These are phyloP conservation scores for Apogon talboti DNA, from an alignment of 2,797 vertebrate genomes.

Conservation along the genomic window DNA sequence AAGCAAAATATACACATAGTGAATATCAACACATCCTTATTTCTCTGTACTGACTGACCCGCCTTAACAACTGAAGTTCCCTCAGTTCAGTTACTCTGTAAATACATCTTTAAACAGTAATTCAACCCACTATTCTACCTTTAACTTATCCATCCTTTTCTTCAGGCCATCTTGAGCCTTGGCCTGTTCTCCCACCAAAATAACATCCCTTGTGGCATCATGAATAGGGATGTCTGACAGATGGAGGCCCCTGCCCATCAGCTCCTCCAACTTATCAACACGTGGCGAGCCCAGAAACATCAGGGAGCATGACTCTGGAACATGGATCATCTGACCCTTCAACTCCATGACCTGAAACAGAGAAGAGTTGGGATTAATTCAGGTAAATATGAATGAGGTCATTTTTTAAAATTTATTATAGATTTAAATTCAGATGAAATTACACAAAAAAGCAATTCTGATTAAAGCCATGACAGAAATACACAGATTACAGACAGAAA, in stretches of 20 bases:
- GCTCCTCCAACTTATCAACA: constrained; percentile 96
- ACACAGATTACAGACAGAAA: too few relatives aligned
- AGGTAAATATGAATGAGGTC: too few relatives aligned
- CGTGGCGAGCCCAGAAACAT: constrained; percentile 97
- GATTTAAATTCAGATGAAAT: too few relatives aligned
- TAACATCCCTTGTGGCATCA: constrained; percentile 96
- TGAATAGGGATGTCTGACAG: constrained; percentile 98
- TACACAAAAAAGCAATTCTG: too few relatives aligned
- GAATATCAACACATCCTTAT: neutral
- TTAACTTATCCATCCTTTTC: constrained; percentile 98
- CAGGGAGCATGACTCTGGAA: constrained; percentile 93
- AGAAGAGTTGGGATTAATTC: neutral
- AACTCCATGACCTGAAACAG: constrained; percentile 93
- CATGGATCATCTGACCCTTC: constrained; percentile 98
- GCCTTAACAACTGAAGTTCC: neutral
- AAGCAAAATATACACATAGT: neutral
- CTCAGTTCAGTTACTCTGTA: neutral
- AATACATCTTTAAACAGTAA: neutral
- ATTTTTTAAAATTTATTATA: too few relatives aligned
- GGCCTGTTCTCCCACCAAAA: constrained; percentile 96
- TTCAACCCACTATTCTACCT: constrained; percentile 65
- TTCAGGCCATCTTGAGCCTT: constrained; percentile 98
- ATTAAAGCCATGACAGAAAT: too few relatives aligned
- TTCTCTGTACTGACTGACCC: neutral
- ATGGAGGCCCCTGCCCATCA: constrained; percentile 96